Conservation (phyloP, 2,113 vertebrate genomes). For the Suricata suricatta region DNA sequence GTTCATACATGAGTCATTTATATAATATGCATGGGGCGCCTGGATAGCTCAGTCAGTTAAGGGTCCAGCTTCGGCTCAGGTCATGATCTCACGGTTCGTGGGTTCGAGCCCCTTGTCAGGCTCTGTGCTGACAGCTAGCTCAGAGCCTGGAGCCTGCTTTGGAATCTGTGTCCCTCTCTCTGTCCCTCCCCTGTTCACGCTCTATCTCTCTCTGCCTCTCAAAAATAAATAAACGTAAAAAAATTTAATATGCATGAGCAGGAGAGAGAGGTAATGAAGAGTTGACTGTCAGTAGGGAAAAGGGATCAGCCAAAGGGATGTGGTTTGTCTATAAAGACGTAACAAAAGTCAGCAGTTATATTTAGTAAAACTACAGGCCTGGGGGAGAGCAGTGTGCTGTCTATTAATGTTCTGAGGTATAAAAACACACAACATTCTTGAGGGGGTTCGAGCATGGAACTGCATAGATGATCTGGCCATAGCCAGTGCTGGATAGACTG, state of each 20-base stretch:
- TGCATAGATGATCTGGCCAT: background rate
- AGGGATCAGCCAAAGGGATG: background rate
- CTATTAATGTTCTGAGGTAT: background rate
- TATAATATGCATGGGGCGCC: background rate
- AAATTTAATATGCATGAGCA: background rate
- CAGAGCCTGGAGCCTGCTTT: no score
- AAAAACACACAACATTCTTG: background rate
- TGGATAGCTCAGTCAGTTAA: no score
- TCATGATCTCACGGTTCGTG: no score
- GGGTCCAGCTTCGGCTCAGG: no score
- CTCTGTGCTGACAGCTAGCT: no score
- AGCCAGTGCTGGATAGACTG: background rate
- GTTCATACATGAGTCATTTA: conserved; percentile 3
- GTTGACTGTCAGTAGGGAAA: background rate
- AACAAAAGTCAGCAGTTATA: background rate
- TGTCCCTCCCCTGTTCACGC: no score
- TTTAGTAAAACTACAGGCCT: background rate
- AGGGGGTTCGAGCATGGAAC: background rate
- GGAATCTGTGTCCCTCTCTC: no score
- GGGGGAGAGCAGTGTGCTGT: background rate
- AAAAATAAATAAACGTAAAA: no score
- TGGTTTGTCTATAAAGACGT: background rate
- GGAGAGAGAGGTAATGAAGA: background rate
- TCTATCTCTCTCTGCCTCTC: no score
- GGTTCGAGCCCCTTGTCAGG: no score